Evolutionary conservation across 2,888 invertebrate genomes (phyloP).

Genomic region (Drepanosiphum platanoidis): DNA sequence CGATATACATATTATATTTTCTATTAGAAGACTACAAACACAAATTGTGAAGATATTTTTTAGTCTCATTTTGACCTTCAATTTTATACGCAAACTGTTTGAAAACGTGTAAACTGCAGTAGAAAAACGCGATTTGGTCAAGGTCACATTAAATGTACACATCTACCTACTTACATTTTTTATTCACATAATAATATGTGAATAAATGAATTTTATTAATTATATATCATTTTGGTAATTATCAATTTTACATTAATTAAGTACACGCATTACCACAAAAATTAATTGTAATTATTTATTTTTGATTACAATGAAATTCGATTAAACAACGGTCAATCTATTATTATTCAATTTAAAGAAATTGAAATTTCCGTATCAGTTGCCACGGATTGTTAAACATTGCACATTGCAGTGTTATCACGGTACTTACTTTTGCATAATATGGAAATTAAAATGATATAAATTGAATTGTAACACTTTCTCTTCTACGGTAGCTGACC

Average conservation of each 20-base stretch:
- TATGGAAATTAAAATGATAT: constrained; percentile 32
- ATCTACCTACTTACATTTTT: neutral
- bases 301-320: neutral
- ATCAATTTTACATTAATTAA: too few species aligned
- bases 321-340: neutral
- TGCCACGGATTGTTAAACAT: constrained; percentile 33
- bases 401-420: neutral
- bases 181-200: neutral
- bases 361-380: constrained; percentile 16
- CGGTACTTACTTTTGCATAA: constrained; percentile 24
- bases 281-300: neutral
- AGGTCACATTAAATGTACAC: constrained; percentile 20
- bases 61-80: constrained; percentile 22
- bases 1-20: neutral
- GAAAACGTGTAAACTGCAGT: neutral
- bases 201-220: too few species aligned
- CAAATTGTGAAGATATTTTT: constrained; percentile 34
- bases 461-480: constrained; percentile 55
- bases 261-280: neutral
- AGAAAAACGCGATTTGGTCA: constrained; percentile 46
- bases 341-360: neutral
- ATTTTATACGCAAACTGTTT: constrained; percentile 12
- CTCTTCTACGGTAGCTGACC: constrained; percentile 51
- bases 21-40: constrained; percentile 3
- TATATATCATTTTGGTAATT: too few species aligned